Conservation (phyloP, 2,113 vertebrate genomes). For the Zosterops borbonicus region DNA sequence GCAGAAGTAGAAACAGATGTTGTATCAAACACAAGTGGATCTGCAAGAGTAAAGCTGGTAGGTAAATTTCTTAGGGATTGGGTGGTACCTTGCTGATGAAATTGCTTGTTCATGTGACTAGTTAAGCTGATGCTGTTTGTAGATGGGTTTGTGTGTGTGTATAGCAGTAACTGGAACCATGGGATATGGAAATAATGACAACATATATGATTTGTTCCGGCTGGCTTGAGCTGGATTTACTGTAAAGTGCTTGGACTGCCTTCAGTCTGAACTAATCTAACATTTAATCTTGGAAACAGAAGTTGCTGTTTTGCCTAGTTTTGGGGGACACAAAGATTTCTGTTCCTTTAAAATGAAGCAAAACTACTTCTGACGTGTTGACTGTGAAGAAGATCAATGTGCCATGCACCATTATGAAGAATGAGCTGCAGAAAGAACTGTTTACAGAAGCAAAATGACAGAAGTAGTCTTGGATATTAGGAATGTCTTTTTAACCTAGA, state of each 20-base stretch:
- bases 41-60: constrained; percentile 93
- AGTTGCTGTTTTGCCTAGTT: neutral
- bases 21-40: constrained; percentile 96
- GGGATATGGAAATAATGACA: neutral
- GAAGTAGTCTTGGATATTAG: neutral
- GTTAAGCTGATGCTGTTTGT: neutral
- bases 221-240: neutral
- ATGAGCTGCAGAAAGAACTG: neutral
- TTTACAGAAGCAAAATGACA: neutral
- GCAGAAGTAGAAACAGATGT: constrained; percentile 94
- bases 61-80: neutral
- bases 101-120: neutral
- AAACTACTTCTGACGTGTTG: neutral
- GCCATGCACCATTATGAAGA: neutral
- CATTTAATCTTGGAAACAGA: neutral
- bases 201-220: neutral
- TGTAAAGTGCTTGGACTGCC: neutral
- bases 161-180: neutral
- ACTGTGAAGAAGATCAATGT: neutral
- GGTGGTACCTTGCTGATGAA: neutral
- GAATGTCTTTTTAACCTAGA: neutral
- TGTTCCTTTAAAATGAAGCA: neutral
- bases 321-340: neutral
- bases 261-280: neutral
- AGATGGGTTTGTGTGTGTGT: neutral